Base-by-base conservation (phyloP, 1,140 invertebrate species). In the Drosophila malerkotliana region DNA sequence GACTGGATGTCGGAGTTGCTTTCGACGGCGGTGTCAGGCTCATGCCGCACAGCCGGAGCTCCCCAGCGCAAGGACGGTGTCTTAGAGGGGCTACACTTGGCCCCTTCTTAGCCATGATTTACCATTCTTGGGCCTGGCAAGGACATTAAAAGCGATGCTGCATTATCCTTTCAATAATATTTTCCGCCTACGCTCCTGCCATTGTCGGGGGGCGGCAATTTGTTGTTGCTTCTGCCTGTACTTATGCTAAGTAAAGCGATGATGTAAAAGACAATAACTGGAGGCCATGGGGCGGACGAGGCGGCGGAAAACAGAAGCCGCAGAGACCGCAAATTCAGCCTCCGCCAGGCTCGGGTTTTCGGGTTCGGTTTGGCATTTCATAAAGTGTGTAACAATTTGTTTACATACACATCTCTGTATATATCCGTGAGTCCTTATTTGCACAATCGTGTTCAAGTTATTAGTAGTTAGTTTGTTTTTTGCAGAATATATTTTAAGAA, bases 221-320 rank as follows among this genome's bases (percentile, higher is more conserved):
- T 85, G 82, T 88, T 88, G 72, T 79, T 67, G 61, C 66, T 58
- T 67, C 39, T 62, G 74, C 71, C 78, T 82, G 82, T 85, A 85
- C 82, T 85, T 85, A 88, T 85, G 82, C 82, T 85, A 85, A 85
- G 82, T 85, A 85, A 85, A 87, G 82, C 83, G 83, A 88, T 85
- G 82, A 85, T 85, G 83, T 88, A 85, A 85, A 85, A 85, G 81
- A 85, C 81, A 85, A 85, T 85, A 85, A 85, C 73, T 54, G 32
- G 66, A 61, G 30, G 41, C 18, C 34, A 41, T 53, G 39, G 15
- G 24, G 32, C 9, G 32, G 10, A 24, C 6, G n/a, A 8, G 41
- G 21, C 15, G 44, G 37, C 32, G 6, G 15, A 67, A 52, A 37
- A 44, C 53, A 53, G 81, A 80, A 74, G 72, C 77, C 77, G 72